Evolutionary conservation across 1,140 invertebrate genomes (phyloP).

Genomic region (Drosophila paulistorum): DNA sequence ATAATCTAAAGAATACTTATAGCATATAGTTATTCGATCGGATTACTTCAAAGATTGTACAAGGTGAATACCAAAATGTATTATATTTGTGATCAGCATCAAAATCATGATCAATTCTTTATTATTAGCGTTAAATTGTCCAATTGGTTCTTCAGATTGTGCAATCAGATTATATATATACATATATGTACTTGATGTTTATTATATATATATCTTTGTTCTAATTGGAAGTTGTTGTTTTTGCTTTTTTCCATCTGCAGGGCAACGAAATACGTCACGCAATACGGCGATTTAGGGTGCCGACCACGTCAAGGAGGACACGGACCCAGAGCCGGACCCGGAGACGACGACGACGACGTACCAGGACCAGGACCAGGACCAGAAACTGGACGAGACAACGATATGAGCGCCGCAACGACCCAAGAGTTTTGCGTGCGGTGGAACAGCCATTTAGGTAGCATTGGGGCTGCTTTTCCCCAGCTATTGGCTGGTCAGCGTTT

Average conservation of each 20-base stretch:
- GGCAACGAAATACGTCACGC: not conserved
- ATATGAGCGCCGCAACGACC: constrained; percentile 84
- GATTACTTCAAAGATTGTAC: no score
- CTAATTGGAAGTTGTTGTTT: no score
- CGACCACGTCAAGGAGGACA: constrained; percentile 4
- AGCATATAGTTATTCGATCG: no score
- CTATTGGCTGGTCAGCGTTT: constrained; percentile 92
- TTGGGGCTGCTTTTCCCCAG: constrained; percentile 83
- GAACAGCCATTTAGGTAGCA: constrained; percentile 86
- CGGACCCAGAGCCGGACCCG: not conserved
- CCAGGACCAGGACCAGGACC: constrained; percentile 1
- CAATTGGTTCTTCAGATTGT: no score
- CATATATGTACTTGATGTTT: no score
- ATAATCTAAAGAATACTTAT: no score
- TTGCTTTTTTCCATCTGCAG: not conserved
- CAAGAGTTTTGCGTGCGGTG: constrained; percentile 93
- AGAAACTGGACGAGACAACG: constrained; percentile 12
- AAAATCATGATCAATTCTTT: no score
- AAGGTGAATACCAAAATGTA: no score
- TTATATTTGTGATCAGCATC: no score
- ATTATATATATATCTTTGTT: no score
- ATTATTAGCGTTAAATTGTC: no score
- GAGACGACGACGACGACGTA: not conserved
- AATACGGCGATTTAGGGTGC: not conserved
- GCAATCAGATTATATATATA: no score